These are phyloP conservation scores for Drosophila nasuta DNA, from an alignment of 1,140 invertebrate species.

Conservation along the genomic window DNA sequence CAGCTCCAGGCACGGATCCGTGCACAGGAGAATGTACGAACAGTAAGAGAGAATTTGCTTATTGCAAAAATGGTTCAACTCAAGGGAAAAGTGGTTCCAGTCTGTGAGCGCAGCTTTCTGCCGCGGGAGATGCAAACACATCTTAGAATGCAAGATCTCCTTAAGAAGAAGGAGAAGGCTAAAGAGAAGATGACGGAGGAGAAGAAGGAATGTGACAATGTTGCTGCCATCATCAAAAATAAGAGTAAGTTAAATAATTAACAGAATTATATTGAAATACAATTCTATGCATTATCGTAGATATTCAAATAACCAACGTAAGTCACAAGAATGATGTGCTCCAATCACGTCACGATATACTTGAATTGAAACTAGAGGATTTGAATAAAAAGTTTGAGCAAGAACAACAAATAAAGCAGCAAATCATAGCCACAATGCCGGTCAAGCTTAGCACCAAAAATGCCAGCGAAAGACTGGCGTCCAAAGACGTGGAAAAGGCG, in stretches of 20 bases:
- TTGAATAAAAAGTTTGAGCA: conserved; percentile 53
- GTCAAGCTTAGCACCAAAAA: conserved; percentile 64
- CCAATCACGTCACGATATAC: conserved; percentile 52
- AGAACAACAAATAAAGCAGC: conserved; percentile 54
- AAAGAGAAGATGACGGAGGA: conserved; percentile 42
- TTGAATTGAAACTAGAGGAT: conserved; percentile 61
- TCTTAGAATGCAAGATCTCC: conserved; percentile 64
- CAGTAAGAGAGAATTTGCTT: conserved; percentile 67
- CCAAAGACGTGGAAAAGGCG: conserved; percentile 64
- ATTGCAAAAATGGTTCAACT: conserved; percentile 58
- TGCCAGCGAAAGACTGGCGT: conserved; percentile 64
- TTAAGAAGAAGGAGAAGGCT: conserved; percentile 50
- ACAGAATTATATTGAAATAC: neutral
- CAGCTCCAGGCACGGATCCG: conserved; percentile 64
- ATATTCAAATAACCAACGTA: conserved; percentile 66
- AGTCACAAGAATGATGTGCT: conserved; percentile 58
- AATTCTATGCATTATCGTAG: conserved; percentile 29
- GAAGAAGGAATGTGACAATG: conserved; percentile 57
- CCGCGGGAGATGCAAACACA: conserved; percentile 68
- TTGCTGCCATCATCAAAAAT: conserved; percentile 60
- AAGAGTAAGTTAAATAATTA: conserved; percentile 58
- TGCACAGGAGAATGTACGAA: conserved; percentile 60
- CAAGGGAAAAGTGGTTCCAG: conserved; percentile 63
- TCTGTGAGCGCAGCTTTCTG: conserved; percentile 57
- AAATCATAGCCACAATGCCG: conserved; percentile 68